A percentile compares a stretch with the other conserved stretches of the same genome.
Evolutionary conservation across 2,113 vertebrate species (phyloP).

Genomic region (Tachycineta bicolor): DNA sequence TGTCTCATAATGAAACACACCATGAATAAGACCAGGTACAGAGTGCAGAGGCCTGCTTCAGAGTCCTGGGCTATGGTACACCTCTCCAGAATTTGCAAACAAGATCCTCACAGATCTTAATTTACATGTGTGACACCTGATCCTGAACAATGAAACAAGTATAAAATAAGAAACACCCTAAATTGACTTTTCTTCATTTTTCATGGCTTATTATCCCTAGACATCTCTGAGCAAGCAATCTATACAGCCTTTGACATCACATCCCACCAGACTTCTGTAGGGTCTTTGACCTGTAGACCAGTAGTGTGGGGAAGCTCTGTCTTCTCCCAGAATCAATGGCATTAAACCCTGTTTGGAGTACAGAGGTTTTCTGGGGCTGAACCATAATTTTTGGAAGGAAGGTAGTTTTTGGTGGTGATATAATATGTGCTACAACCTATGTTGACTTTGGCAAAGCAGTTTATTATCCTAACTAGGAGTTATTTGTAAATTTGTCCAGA

Average conservation of each 20-base stretch:
- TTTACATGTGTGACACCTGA: not conserved
- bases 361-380: not conserved
- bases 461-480: not conserved
- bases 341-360: not conserved
- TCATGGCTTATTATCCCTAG: not conserved
- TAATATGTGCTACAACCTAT: not conserved
- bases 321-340: not conserved
- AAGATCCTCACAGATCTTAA: not conserved
- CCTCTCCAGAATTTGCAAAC: not conserved
- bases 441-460: not conserved
- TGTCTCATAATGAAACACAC: not conserved
- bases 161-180: not conserved
- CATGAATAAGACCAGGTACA: not conserved
- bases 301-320: not conserved
- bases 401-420: not conserved
- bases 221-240: not conserved
- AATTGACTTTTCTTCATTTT: not conserved
- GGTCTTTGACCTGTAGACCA: not conserved
- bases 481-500: conserved; percentile 48
- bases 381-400: not conserved
- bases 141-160: not conserved
- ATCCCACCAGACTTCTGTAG: not conserved
- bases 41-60: not conserved
- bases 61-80: not conserved
- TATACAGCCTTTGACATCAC: not conserved